phyloP scores from a whole-genome alignment of 2,888 invertebrate species.

The Torymus tubicola region DNA sequence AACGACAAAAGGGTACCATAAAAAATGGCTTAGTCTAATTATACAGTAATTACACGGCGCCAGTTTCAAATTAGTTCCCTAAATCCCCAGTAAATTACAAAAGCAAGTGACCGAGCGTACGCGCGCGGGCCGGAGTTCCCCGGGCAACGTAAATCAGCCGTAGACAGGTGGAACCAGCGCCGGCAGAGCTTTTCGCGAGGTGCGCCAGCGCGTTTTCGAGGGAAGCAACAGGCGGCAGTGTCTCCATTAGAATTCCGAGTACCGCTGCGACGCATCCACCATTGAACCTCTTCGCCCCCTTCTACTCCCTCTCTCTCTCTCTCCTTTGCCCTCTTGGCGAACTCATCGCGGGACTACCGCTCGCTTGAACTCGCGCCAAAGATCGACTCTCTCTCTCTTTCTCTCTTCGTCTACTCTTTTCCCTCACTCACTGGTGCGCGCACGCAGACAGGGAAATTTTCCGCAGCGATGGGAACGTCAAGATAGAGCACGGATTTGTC shows the following conservation, averaged over 20 bases:
- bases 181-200: conserved; percentile 20
- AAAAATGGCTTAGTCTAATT: no score
- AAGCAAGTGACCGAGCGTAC: no score
- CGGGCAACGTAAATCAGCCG: neutral
- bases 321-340: neutral
- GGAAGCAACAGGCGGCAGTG: conserved; percentile 54
- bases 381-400: neutral
- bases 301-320: neutral
- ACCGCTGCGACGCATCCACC: conserved; percentile 2
- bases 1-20: no score
- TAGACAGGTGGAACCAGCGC: conserved; percentile 5
- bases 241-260: conserved; percentile 55
- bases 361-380: conserved; percentile 35
- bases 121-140: no score
- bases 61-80: neutral
- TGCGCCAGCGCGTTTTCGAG: neutral
- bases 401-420: neutral
- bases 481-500: conserved; percentile 12
- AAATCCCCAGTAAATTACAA: neutral
- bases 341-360: no score
- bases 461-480: neutral
- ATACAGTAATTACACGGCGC: no score
- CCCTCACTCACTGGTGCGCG: neutral
- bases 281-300: neutral
- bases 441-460: neutral